Evolutionary conservation across 2,797 vertebrate genomes (phyloP), one percentile per base, ranked within the genome.

Genomic region (Rhinella marina): DNA sequence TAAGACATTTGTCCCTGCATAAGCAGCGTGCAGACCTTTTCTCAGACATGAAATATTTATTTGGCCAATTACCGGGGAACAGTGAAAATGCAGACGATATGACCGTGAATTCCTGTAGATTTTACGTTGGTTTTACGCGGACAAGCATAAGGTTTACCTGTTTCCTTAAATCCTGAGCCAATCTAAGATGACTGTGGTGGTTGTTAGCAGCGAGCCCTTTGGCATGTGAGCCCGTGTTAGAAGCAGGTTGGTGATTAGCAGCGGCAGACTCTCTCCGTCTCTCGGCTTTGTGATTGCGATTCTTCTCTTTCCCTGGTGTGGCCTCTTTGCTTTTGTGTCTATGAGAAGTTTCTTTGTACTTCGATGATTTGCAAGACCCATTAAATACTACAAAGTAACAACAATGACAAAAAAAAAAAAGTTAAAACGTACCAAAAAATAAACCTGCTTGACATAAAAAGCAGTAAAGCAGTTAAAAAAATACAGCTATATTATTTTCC

Each of bases 141-240:
- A 2, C 21, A 13, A 9, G 70, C 70, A 48, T 73, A 73, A 23
- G 41, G 75, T 48, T 70, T 95, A 99, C 98, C 97, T 99, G 98
- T 93, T 98, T 99, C 93, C 96, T 95, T 92, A 98, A 96, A 93
- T 99, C 97, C 95, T 98, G 97, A 90, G 97, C 95, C 87, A 96
- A 94, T 94, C 97, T 96, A 93, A 96, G 96, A 90, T 94, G 93
- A 87, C 95, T 90, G 88, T 96, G 95, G 92, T 95, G 95, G 92
- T 97, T 96, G 87, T 96, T 96, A 92, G 94, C 92, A n/a, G 95
- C 90, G 23, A 95, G 95, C 93, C 95, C 95, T 93, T 95, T 95
- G 90, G 94, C 90, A 3, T 92, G 94, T 94, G 97, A 94, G 93
- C 95, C 91, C 76, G 94, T 93, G 93, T 96, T 94, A 61, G 93